Conservation (phyloP, 2,113 vertebrate species). For the Neotragus moschatus region DNA sequence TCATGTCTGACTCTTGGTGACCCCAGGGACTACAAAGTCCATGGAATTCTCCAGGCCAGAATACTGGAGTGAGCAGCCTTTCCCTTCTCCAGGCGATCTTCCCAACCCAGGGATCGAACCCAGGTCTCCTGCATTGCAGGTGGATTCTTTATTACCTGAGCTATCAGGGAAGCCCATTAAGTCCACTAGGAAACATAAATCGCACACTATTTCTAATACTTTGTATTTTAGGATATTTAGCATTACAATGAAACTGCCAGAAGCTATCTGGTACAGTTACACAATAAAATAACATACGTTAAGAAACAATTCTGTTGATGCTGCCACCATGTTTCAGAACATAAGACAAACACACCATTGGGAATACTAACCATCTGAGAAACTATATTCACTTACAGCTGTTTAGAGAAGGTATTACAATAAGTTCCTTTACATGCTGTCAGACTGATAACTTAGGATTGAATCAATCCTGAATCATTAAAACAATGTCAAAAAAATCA, state of each 20-base stretch:
- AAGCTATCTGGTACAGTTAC: background rate
- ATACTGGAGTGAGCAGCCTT: background rate
- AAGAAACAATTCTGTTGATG: background rate
- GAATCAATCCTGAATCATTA: background rate
- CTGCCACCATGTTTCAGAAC: background rate
- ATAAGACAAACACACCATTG: background rate
- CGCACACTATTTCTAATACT: background rate
- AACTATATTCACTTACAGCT: background rate
- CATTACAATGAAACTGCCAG: background rate
- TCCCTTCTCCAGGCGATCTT: background rate
- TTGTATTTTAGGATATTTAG: background rate
- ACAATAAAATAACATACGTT: background rate
- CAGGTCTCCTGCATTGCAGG: background rate
- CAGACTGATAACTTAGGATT: background rate
- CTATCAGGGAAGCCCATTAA: background rate
- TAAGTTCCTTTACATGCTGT: background rate
- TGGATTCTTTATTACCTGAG: background rate
- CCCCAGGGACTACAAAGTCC: background rate
- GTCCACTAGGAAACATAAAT: background rate
- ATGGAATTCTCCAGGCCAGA: background rate
- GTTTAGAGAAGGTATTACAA: background rate
- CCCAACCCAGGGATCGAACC: background rate
- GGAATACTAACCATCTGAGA: background rate
- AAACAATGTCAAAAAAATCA: background rate
- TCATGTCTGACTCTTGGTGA: background rate